These are phyloP conservation scores for Colaptes auratus DNA, from an alignment of 2,113 vertebrate species.

Conservation along the genomic window DNA sequence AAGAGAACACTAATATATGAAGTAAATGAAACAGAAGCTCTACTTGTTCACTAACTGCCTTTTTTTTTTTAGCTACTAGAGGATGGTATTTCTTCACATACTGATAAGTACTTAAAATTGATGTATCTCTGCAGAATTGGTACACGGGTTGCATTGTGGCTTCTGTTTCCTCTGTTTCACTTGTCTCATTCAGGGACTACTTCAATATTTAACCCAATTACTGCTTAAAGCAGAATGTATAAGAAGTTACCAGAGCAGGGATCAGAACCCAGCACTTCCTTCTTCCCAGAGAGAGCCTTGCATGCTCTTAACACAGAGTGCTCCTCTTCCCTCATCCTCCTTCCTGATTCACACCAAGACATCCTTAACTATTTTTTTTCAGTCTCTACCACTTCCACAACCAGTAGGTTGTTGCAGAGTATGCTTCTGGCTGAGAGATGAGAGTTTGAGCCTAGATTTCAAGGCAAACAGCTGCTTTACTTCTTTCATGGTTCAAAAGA, in stretches of 20 bases:
- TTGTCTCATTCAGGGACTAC: background rate
- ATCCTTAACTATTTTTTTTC: background rate
- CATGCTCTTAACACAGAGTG: accelerated
- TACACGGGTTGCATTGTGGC: background rate
- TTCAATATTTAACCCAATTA: background rate
- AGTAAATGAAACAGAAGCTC: background rate
- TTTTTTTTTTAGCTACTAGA: background rate
- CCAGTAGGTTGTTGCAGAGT: background rate
- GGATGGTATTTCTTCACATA: background rate
- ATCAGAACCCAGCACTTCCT: background rate
- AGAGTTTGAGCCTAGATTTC: background rate
- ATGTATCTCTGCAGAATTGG: background rate
- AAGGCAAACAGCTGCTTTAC: background rate
- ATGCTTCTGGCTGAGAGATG: background rate
- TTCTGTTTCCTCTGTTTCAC: background rate
- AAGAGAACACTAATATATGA: background rate
- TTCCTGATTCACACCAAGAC: background rate
- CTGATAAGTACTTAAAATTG: background rate
- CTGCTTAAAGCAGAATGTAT: background rate
- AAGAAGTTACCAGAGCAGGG: background rate
- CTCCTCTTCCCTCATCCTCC: background rate
- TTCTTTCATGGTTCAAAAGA: background rate
- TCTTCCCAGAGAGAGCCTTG: background rate
- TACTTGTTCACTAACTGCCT: background rate
- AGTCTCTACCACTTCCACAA: background rate